A percentile compares a stretch with the other conserved stretches of the same genome.
phyloP scores from a whole-genome alignment of 2,888 invertebrate genomes.

The Itoplectis maculator region DNA sequence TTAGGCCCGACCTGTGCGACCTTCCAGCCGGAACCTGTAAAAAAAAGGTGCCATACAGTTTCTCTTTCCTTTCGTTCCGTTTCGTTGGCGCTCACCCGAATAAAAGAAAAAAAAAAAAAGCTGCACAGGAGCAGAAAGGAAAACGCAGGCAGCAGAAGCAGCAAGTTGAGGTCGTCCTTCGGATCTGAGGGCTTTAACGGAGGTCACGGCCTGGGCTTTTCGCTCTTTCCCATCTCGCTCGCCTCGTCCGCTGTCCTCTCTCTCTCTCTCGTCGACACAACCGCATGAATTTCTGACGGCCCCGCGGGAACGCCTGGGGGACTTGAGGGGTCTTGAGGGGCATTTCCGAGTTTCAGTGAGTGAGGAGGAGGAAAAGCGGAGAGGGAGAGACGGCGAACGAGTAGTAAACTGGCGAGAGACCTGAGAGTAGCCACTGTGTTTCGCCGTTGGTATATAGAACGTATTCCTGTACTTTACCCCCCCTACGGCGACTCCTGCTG shows the following conservation, averaged over 20 bases:
- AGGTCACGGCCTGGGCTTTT: constrained; percentile 44
- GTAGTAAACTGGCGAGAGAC: constrained; percentile 49
- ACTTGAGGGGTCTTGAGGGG: constrained; percentile 55
- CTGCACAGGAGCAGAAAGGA: too few relatives aligned
- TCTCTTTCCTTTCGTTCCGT: too few relatives aligned
- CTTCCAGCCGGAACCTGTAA: constrained; percentile 15
- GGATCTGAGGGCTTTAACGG: constrained; percentile 28
- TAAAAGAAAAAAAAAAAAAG: constrained; percentile 41
- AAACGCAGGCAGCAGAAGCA: constrained; percentile 43
- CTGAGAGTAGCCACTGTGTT: constrained; percentile 17
- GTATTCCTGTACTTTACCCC: background rate
- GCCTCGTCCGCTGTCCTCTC: constrained; percentile 38
- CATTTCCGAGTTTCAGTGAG: constrained; percentile 51
- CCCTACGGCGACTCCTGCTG: constrained; percentile 9
- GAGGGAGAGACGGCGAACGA: constrained; percentile 8
- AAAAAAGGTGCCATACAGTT: constrained; percentile 3
- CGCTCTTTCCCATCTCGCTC: constrained; percentile 46
- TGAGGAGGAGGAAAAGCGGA: constrained; percentile 40
- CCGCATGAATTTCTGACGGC: constrained; percentile 77
- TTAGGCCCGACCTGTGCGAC: constrained; percentile 4
- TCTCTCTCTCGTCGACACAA: constrained; percentile 66
- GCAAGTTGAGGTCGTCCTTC: constrained; percentile 13
- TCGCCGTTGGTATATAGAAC: background rate
- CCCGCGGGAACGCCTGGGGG: constrained; percentile 69
- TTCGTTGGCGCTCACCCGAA: background rate